Evolutionary conservation across 2,888 invertebrate species (phyloP).

Genomic region (Apotomis capreana): DNA sequence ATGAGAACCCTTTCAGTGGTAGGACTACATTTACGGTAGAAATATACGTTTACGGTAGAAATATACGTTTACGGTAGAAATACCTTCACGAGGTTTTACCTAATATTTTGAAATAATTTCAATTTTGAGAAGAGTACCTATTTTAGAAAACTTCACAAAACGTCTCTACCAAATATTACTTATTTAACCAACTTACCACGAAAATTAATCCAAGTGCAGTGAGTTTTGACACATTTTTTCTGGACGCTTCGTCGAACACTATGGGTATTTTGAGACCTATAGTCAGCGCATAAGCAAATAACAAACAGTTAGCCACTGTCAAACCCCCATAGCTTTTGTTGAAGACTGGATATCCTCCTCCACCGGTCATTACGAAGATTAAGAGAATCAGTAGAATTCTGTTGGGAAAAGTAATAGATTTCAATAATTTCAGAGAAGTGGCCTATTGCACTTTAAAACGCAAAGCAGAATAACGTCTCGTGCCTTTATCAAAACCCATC

Average conservation of each 20-base stretch:
- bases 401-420: background rate
- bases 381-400: conserved; percentile 25
- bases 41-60: too few species aligned
- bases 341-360: conserved; percentile 31
- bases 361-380: conserved; percentile 29
- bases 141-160: too few species aligned
- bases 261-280: conserved; percentile 21
- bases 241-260: conserved; percentile 11
- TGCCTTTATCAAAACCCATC: conserved; percentile 1
- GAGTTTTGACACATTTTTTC: background rate
- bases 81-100: too few species aligned
- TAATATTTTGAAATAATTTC: too few species aligned
- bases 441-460: too few species aligned
- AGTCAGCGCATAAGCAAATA: conserved; percentile 14
- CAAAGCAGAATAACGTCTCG: background rate
- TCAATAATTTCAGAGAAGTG: too few species aligned
- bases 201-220: background rate
- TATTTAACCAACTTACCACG: conserved; percentile 6
- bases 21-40: too few species aligned
- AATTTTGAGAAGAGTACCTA: too few species aligned
- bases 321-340: conserved; percentile 5
- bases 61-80: too few species aligned
- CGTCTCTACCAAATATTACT: too few species aligned
- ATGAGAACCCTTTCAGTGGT: too few species aligned
- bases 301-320: conserved; percentile 1